These are phyloP conservation scores for Lordiphosa stackelbergi DNA, from an alignment of 1,140 invertebrate genomes.

Conservation along the genomic window DNA sequence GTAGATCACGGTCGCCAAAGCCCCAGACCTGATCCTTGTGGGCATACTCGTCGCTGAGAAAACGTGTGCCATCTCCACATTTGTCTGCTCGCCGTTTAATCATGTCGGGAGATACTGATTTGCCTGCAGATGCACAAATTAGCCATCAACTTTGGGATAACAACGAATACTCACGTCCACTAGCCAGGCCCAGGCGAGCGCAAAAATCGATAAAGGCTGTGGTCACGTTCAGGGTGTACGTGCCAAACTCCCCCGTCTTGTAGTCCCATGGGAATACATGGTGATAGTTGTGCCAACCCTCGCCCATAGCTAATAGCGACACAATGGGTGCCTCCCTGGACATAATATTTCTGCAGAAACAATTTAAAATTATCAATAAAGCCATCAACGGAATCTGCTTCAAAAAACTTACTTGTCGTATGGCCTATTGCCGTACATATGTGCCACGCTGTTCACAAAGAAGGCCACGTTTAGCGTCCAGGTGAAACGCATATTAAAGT, in stretches of 20 bases:
- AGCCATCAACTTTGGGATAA: neutral
- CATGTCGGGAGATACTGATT: constrained; percentile 82
- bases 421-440: constrained; percentile 92
- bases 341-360: constrained; percentile 82
- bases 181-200: constrained; percentile 85
- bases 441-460: constrained; percentile 94
- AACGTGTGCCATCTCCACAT: constrained; percentile 82
- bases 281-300: constrained; percentile 97
- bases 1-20: constrained; percentile 80
- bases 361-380: neutral
- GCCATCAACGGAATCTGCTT: neutral
- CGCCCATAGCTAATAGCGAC: constrained; percentile 85
- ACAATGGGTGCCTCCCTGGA: constrained; percentile 85
- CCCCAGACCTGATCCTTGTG: constrained; percentile 79
- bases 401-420: constrained; percentile 87
- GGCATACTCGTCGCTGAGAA: constrained; percentile 61
- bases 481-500: constrained; percentile 89
- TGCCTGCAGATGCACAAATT: constrained; percentile 69
- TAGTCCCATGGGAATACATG: constrained; percentile 91
- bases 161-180: constrained; percentile 80
- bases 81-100: constrained; percentile 80
- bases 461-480: constrained; percentile 93
- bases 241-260: constrained; percentile 88
- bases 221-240: constrained; percentile 82
- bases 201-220: constrained; percentile 86